Conservation (phyloP, 2,113 vertebrate species). For the Zonotrichia leucophrys region DNA sequence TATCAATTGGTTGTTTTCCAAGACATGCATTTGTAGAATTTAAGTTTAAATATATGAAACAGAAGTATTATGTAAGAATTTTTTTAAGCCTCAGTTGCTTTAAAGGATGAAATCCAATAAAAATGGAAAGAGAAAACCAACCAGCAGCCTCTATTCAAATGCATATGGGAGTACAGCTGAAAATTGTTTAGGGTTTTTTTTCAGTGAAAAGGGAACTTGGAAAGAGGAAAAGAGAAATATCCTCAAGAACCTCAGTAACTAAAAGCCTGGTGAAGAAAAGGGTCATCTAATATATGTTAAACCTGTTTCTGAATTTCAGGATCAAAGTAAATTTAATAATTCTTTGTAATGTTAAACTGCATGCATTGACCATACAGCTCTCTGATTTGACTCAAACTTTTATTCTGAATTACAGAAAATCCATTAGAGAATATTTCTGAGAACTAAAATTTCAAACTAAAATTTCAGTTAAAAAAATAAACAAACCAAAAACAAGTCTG, state of each 20-base stretch:
- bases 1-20: neutral
- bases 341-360: neutral
- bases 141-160: neutral
- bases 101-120: neutral
- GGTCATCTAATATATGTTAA: neutral
- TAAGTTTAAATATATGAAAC: neutral
- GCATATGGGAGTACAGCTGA: neutral
- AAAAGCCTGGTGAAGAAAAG: neutral
- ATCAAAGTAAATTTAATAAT: neutral
- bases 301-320: neutral
- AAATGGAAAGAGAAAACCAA: neutral
- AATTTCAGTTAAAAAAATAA: neutral
- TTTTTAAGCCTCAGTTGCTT: neutral
- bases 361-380: neutral
- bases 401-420: neutral
- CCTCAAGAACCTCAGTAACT: neutral
- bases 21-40: neutral
- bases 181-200: neutral
- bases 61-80: rapidly evolving
- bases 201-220: neutral
- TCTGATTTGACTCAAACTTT: neutral
- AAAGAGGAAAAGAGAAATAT: neutral
- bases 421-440: neutral
- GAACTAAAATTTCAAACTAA: neutral
- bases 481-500: neutral